Evolutionary conservation across 2,888 invertebrate species (phyloP), one percentile per base, ranked within the genome.

Genomic region (Caenorhabditis sp.): DNA sequence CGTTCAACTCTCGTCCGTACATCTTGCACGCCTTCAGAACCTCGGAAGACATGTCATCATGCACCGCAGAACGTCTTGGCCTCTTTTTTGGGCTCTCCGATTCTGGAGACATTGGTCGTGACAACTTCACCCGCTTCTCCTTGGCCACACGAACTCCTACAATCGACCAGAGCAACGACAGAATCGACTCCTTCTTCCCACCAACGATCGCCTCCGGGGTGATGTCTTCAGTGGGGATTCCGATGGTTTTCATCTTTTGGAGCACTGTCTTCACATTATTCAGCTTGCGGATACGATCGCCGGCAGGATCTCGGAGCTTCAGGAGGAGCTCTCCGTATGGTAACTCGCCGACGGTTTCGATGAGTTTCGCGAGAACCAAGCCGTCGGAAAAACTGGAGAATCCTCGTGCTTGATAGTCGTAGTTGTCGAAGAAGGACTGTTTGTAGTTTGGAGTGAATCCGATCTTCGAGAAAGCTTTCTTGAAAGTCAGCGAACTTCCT

Each of bases 231-330:
- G 73, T 73, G 2, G 41, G 6, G 12, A 79, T 75, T 51, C 74
- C 82, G 35, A 80, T 8, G 0, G 26, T 3, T 0, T 26, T 1
- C 82, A 82, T 82, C 35, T 75, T 64, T 10, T 41, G 51, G 14
- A 88, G 69, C 3, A 86, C 86, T 6, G 61, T 76, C 44, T 82
- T 80, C 8, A 86, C 86, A 58, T 88, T 88, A 10, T 81, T 82
- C 28, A 86, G 56, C 69, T 88, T 88, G 8, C 88, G 58, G 24
- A 88, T 79, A 1, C 88, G 80, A 69, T 88, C 87, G 0, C 87
- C 87, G 16, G 77, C 68, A 16, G 86, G 86, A 19, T 86, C 83
- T 6, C 86, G 58, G n/a, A 85, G 38, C 51, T 75, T 81, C 14
- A 63, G 22, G 6, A 77, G 82, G 7, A 82, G 22, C 8, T 54